A percentile compares a stretch with the other conserved stretches of the same genome.
Conservation (phyloP, 1,140 invertebrate genomes). For the Pogonognathellus flavescens region DNA sequence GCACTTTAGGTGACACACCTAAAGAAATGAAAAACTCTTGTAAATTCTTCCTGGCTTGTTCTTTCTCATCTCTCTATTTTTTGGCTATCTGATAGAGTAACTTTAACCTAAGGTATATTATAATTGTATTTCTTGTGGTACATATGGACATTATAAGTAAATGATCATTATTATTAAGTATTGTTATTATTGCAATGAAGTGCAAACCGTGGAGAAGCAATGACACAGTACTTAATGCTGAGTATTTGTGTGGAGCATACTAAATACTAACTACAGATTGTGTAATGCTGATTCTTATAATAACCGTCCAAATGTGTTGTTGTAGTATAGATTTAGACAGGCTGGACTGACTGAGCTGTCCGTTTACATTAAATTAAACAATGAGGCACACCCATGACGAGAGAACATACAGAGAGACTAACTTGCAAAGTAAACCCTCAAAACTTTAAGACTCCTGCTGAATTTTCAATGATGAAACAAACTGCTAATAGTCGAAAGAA, state of each 20-base stretch:
- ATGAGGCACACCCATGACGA: constrained; percentile 60
- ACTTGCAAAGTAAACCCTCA: background rate
- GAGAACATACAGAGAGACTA: constrained; percentile 8
- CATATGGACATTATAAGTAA: background rate
- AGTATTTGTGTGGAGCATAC: background rate
- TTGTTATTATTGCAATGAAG: too few relatives aligned
- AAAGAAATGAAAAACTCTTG: constrained; percentile 7
- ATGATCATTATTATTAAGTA: too few relatives aligned
- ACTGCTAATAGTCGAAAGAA: background rate
- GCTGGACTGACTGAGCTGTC: constrained; percentile 11
- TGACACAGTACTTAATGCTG: too few relatives aligned
- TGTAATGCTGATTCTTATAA: constrained; percentile 21
- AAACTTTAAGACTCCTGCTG: constrained; percentile 25
- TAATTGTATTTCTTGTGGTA: too few relatives aligned
- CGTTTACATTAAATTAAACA: constrained; percentile 58
- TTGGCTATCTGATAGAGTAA: background rate
- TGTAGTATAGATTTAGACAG: background rate
- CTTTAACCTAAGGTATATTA: too few relatives aligned
- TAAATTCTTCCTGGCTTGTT: constrained; percentile 6
- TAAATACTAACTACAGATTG: background rate
- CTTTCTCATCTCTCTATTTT: background rate
- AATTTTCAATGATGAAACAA: constrained; percentile 39
- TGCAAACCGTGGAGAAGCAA: too few relatives aligned
- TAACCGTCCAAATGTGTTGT: background rate
- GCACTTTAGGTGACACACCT: constrained; percentile 33